phyloP scores from a whole-genome alignment of 2,888 invertebrate genomes.

The Ormyrus rosae region DNA sequence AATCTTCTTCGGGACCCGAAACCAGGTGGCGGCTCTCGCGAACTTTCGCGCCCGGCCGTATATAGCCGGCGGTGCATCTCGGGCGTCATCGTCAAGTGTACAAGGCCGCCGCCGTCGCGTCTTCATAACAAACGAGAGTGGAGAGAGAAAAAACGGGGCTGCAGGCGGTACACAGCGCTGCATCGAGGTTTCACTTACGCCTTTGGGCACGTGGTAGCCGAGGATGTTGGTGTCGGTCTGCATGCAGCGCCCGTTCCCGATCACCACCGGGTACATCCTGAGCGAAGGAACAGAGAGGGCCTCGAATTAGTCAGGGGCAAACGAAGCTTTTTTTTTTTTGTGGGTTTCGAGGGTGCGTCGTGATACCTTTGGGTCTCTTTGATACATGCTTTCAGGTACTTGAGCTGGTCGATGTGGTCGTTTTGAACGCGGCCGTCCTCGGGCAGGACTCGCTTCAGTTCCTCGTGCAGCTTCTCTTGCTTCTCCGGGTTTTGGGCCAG shows the following conservation, averaged over 20 bases:
- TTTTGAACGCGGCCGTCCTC: conserved; percentile 77
- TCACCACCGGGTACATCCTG: conserved; percentile 86
- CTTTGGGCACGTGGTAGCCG: conserved; percentile 86
- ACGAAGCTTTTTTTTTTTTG: no score
- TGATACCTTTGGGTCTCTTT: conserved; percentile 84
- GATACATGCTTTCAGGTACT: conserved; percentile 84
- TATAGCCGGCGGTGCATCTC: neutral
- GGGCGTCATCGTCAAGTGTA: neutral
- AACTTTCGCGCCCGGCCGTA: no score
- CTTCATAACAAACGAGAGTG: no score
- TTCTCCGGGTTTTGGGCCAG: conserved; percentile 82
- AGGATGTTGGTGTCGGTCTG: conserved; percentile 83
- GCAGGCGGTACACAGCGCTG: no score
- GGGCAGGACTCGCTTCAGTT: conserved; percentile 78
- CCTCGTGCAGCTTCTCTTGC: conserved; percentile 81
- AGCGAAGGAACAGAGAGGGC: conserved; percentile 16
- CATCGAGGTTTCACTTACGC: conserved; percentile 78
- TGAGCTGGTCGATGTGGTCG: conserved; percentile 80
- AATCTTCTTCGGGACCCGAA: no score
- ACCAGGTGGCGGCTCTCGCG: no score
- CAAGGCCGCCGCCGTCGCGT: no score
- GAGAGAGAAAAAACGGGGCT: neutral
- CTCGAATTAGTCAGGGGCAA: no score
- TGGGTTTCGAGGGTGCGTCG: no score
- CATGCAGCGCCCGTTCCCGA: conserved; percentile 85